phyloP scores from a whole-genome alignment of 2,113 vertebrate species.

The Catharus bicknelli region DNA sequence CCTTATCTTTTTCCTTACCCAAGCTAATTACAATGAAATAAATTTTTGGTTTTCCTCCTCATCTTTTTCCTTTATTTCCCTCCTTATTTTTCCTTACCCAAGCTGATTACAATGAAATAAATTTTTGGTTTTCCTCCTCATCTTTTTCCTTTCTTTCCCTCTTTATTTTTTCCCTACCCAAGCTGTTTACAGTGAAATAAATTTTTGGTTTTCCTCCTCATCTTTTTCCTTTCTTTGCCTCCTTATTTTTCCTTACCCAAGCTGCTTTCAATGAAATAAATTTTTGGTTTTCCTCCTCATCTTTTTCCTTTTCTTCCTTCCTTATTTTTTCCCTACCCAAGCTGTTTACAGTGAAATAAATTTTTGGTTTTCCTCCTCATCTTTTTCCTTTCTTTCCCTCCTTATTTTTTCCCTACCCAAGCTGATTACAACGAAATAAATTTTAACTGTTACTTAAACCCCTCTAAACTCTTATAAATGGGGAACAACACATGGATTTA shows the following conservation, averaged over 20 bases:
- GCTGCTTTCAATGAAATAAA: background rate
- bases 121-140: background rate
- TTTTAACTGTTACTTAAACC: background rate
- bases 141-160: background rate
- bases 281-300: background rate
- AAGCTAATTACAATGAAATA: background rate
- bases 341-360: background rate
- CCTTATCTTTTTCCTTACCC: background rate
- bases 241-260: background rate
- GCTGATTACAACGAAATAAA: background rate
- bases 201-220: background rate
- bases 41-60: background rate
- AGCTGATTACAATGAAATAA: background rate
- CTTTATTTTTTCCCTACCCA: background rate
- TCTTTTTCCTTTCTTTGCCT: background rate
- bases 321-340: background rate
- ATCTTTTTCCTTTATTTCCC: background rate
- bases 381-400: background rate
- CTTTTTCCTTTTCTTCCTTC: background rate
- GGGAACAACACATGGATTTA: background rate
- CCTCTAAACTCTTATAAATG: background rate
- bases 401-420: background rate
- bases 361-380: background rate
- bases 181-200: background rate
- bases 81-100: background rate